A percentile compares a stretch with the other conserved stretches of the same genome.
phyloP scores from a whole-genome alignment of 35 echinoderm and acorn worm species.

The Ptychodera flava region DNA sequence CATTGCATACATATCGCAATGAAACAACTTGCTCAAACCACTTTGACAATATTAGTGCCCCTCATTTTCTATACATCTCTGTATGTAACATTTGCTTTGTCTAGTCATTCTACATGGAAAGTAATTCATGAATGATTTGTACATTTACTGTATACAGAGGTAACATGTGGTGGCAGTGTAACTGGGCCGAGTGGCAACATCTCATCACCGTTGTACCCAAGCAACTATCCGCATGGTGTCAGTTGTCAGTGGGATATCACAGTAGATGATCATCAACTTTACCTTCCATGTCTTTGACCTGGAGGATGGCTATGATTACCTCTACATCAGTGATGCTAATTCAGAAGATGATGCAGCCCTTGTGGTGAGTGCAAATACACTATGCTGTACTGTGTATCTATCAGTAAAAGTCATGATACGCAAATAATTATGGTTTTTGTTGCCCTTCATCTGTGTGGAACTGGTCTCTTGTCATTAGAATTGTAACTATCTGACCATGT shows the following conservation, averaged over 20 bases:
- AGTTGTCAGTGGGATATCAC: slow-evolving; percentile 73
- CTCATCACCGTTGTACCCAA: slow-evolving; percentile 63
- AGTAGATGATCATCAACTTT: slow-evolving; percentile 46
- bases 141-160: too few relatives aligned
- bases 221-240: slow-evolving; percentile 45
- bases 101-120: too few relatives aligned
- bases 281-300: slow-evolving; percentile 62
- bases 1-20: too few relatives aligned
- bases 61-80: too few relatives aligned
- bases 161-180: slow-evolving; percentile 64
- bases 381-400: background rate
- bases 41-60: too few relatives aligned
- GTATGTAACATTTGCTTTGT: too few relatives aligned
- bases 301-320: slow-evolving; percentile 21
- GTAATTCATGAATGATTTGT: too few relatives aligned
- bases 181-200: slow-evolving; percentile 60
- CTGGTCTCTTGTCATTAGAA: too few relatives aligned
- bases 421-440: background rate
- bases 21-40: too few relatives aligned
- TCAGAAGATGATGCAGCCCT: background rate
- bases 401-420: background rate
- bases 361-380: background rate
- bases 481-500: too few relatives aligned
- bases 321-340: background rate
- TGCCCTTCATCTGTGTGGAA: background rate